Percentiles rank a stretch among this genome's conserved stretches.
phyloP scores from a whole-genome alignment of 2,888 invertebrate genomes.

The Hermaeophaga mercurialis region DNA sequence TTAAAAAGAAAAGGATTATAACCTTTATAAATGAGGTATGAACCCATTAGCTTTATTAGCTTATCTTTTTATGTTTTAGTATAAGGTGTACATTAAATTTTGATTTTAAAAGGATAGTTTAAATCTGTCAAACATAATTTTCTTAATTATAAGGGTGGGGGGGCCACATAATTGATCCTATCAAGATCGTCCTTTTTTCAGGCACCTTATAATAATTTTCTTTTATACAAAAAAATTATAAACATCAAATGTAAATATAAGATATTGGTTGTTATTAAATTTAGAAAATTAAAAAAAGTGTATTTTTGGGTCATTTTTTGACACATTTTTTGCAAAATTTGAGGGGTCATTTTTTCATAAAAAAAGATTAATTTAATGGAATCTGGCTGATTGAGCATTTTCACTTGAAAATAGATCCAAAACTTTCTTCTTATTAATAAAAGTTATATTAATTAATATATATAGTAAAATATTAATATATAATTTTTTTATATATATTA shows the following conservation, averaged over 20 bases:
- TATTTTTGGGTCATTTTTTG: no score
- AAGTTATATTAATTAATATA: no score
- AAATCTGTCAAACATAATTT: background rate
- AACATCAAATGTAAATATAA: constrained; percentile 58
- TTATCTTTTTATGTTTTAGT: constrained; percentile 66
- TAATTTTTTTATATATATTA: no score
- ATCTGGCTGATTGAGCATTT: no score
- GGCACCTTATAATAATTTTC: constrained; percentile 54
- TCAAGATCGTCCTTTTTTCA: constrained; percentile 68
- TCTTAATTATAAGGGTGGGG: no score
- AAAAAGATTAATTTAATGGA: no score
- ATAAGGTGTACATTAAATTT: constrained; percentile 67
- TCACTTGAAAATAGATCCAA: no score
- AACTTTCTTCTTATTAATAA: no score
- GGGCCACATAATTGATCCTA: constrained; percentile 39
- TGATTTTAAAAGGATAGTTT: background rate
- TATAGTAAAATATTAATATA: no score
- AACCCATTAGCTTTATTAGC: constrained; percentile 61
- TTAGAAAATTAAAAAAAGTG: constrained; percentile 16
- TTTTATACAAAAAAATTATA: background rate
- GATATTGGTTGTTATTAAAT: constrained; percentile 46
- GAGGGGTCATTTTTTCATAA: no score
- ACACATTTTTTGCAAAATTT: no score
- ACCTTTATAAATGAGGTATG: constrained; percentile 57
- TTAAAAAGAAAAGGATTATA: constrained; percentile 61